Conservation (phyloP, 2,797 vertebrate genomes). For the Pipistrellus pipistrellus region DNA sequence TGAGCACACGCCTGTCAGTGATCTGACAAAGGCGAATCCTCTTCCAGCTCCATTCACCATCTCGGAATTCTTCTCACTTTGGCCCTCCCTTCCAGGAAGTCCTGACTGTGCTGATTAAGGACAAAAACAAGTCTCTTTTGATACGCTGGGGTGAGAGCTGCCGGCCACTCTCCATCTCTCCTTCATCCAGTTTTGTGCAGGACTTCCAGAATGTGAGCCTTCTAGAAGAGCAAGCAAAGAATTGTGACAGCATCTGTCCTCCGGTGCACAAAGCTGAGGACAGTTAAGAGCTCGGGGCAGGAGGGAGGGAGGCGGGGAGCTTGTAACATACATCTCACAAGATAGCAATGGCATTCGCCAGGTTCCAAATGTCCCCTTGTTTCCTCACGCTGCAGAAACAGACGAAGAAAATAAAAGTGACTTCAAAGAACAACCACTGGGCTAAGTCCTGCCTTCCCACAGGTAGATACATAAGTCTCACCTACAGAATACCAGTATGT, state of each 20-base stretch:
- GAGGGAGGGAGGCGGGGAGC: neutral
- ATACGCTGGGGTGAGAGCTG: neutral
- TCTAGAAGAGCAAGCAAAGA: neutral
- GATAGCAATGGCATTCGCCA: neutral
- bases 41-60: neutral
- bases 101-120: neutral
- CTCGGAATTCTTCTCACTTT: conserved; percentile 42
- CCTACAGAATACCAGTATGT: neutral
- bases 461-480: neutral
- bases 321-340: neutral
- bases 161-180: neutral
- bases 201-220: neutral
- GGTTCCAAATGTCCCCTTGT: neutral
- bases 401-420: conserved; percentile 17
- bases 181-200: neutral
- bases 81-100: conserved; percentile 45
- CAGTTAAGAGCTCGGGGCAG: neutral
- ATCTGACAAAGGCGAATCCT: conserved; percentile 23
- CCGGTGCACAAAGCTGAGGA: neutral
- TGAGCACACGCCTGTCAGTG: neutral
- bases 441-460: neutral
- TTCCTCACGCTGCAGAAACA: conserved; percentile 4
- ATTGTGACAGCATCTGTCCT: neutral
- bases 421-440: conserved; percentile 4
- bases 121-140: conserved; percentile 49